phyloP scores from a whole-genome alignment of 2,113 vertebrate genomes.

The mouse (Mus musculus) region DNA sequence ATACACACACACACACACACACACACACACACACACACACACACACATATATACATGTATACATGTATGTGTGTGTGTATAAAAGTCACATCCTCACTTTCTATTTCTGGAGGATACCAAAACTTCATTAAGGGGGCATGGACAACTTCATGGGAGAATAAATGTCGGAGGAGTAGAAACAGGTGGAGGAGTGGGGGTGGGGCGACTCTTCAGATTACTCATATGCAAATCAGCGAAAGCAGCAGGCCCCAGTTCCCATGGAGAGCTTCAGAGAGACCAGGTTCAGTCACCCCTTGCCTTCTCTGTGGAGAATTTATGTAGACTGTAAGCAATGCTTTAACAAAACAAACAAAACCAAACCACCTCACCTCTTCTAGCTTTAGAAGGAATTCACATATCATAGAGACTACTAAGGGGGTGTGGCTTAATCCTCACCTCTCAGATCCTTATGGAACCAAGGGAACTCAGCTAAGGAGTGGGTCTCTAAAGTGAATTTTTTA shows the following conservation, averaged over 20 bases:
- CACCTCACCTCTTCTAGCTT: neutral
- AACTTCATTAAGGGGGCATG: neutral
- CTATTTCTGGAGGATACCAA: neutral
- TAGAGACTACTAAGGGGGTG: neutral
- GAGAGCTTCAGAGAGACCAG: slow-evolving; percentile 5
- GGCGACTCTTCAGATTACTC: slow-evolving; percentile 53
- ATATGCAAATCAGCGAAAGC: slow-evolving; percentile 45
- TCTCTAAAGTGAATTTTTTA: neutral
- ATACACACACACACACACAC: no score
- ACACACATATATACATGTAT: no score
- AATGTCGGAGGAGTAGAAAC: neutral
- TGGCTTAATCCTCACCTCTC: slow-evolving; percentile 32
- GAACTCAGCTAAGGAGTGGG: neutral
- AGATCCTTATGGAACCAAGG: neutral
- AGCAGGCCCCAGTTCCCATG: slow-evolving; percentile 38
- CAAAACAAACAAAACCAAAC: slow-evolving; percentile 50
- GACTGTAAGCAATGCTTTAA: neutral
- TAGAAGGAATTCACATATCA: slow-evolving; percentile 23
- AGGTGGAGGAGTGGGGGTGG: slow-evolving; percentile 38
- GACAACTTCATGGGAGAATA: neutral
- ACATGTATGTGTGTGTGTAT: no score
- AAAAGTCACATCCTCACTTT: neutral
- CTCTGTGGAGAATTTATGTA: neutral
- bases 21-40: no score
- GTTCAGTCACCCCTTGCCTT: neutral